Evolutionary conservation across 1,140 invertebrate species (phyloP).

Genomic region (Zaprionus tsacasi): DNA sequence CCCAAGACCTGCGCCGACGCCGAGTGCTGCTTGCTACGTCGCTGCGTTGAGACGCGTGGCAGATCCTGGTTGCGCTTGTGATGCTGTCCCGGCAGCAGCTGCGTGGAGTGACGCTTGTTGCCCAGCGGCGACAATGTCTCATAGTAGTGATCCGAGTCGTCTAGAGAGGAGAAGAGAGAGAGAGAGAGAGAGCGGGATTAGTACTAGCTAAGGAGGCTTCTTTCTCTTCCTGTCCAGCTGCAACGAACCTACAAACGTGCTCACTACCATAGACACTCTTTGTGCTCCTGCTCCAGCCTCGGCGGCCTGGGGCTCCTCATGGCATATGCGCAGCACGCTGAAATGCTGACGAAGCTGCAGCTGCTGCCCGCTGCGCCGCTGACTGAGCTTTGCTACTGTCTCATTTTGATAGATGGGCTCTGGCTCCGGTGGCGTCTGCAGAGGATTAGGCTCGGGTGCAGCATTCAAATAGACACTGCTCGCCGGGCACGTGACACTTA

Average conservation of each 20-base stretch:
- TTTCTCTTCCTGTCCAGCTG: background rate
- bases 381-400: constrained; percentile 54
- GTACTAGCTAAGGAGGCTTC: background rate
- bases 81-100: constrained; percentile 47
- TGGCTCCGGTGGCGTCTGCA: constrained; percentile 40
- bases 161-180: constrained; percentile 34
- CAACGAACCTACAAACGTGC: constrained; percentile 80
- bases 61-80: constrained; percentile 36
- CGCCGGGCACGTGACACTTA: constrained; percentile 68
- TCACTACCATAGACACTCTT: constrained; percentile 63
- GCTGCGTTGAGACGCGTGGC: constrained; percentile 49
- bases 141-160: constrained; percentile 87
- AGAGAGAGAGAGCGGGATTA: background rate
- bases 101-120: constrained; percentile 72
- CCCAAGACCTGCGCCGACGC: constrained; percentile 66
- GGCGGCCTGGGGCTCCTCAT: constrained; percentile 23
- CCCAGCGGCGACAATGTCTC: constrained; percentile 85
- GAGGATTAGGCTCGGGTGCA: constrained; percentile 26
- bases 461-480: constrained; percentile 77
- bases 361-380: constrained; percentile 35
- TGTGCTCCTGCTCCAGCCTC: constrained; percentile 6
- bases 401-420: constrained; percentile 81
- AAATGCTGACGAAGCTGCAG: constrained; percentile 23
- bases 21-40: constrained; percentile 61
- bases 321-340: constrained; percentile 58